Conservation (phyloP, 1,140 invertebrate genomes). For the Brachionus sp. region DNA sequence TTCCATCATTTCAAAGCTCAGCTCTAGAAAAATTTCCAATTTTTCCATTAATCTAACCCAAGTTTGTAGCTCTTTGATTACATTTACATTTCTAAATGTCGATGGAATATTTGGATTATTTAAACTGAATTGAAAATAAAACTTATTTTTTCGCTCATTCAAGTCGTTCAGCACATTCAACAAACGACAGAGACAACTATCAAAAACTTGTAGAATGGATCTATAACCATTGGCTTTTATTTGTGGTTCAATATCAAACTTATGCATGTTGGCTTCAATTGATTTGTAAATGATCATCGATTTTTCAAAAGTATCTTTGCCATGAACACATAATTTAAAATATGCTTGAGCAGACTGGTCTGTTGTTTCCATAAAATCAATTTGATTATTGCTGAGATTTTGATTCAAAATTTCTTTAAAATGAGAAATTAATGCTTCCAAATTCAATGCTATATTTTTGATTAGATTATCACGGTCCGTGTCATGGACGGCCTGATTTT, state of each 20-base stretch:
- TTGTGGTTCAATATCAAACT: conserved; percentile 11
- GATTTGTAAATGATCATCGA: neutral
- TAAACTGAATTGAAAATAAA: conserved; percentile 37
- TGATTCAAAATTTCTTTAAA: neutral
- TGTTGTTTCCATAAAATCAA: conserved; percentile 37
- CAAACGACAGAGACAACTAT: neutral
- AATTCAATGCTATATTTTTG: neutral
- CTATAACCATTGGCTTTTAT: conserved; percentile 31
- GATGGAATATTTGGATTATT: conserved; percentile 23
- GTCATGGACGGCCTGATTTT: neutral
- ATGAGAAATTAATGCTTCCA: neutral
- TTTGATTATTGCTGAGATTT: neutral
- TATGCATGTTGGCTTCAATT: conserved; percentile 20
- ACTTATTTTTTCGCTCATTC: conserved; percentile 33
- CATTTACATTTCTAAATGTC: conserved; percentile 3
- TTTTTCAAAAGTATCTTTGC: neutral
- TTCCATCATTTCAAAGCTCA: neutral
- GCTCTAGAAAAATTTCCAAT: conserved; percentile 12
- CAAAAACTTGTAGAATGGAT: conserved; percentile 26
- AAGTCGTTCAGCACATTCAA: conserved; percentile 11
- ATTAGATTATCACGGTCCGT: neutral
- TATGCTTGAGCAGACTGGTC: conserved; percentile 23
- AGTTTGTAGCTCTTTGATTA: conserved; percentile 9
- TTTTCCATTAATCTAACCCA: conserved; percentile 36
- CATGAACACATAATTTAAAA: neutral